Evolutionary conservation across 1,140 invertebrate species (phyloP), one percentile per base, ranked within the genome.

Genomic region (Rhysida immarginata): DNA sequence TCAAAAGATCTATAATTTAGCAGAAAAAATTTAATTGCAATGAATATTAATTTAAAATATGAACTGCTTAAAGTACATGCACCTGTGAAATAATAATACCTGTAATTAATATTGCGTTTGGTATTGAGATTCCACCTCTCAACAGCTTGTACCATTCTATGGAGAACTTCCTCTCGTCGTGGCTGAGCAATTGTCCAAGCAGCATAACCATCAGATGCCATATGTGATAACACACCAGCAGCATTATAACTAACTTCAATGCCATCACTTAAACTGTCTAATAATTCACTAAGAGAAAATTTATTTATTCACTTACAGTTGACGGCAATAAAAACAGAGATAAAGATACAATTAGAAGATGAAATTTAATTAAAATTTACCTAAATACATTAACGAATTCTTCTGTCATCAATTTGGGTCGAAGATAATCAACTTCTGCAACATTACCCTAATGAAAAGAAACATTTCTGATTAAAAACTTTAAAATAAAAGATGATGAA

Each of bases 221-320:
- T 85, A 70, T 98, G 93, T 14, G 91, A 85, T 48, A 98, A 75
- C 8, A 98, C 92, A 21, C 94, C 94, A 13, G 91, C 91, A 18
- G 93, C 90, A 75, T 97, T 97, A 71, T 98, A 97, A 64, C 88
- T 91, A 48, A 94, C 89, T 79, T 98, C 94, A 60, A 97, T 97
- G 25, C 91, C 92, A 73, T 96, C 93, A 64, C 83, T 86, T 11
- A 77, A 75, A 1, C 87, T 90, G 54, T 84, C 80, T 11, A 97
- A 71, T 13, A 98, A 74, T 42, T 83, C 76, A 60, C 85, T 82
- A 70, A 26, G 70, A 58, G 29, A 63, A 23, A 44, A 45, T n/a
- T n/a, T n/a, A n/a, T n/a, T n/a, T n/a, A n/a, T n/a, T n/a, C n/a
- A n/a, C n/a, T n/a, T n/a, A n/a, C n/a, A n/a, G n/a, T n/a, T n/a